These are phyloP conservation scores for Peromyscus polionotus DNA, from an alignment of 2,113 vertebrate species.

Conservation along the genomic window DNA sequence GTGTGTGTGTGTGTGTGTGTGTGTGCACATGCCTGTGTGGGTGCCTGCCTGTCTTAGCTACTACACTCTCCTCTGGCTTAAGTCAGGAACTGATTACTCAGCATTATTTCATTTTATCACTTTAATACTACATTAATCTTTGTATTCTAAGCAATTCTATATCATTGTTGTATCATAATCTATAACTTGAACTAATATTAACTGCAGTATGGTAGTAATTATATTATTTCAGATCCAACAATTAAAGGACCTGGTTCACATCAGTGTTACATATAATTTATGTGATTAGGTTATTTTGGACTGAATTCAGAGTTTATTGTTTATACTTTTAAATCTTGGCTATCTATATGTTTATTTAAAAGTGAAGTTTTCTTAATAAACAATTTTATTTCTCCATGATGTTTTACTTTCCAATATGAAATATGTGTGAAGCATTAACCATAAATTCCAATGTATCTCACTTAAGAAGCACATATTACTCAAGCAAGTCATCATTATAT, in stretches of 20 bases:
- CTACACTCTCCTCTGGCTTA: not conserved
- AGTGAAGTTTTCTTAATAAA: not conserved
- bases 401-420: not conserved
- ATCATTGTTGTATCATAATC: not conserved
- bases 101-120: not conserved
- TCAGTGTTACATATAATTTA: not conserved
- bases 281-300: not conserved
- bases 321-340: not conserved
- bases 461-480: not conserved
- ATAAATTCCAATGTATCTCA: not conserved
- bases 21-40: not conserved
- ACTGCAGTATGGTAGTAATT: not conserved
- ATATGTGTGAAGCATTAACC: not conserved
- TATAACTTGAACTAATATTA: not conserved
- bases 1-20: too few relatives aligned
- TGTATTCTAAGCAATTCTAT: not conserved
- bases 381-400: not conserved
- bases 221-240: not conserved
- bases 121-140: not conserved
- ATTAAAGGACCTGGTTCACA: not conserved
- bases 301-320: not conserved
- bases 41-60: not conserved
- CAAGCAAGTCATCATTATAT: not conserved
- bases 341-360: not conserved
- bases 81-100: not conserved